Evolutionary conservation across 64 coral and sea anemone genomes (phyloP).

Genomic region (Pachyseris speciosa): DNA sequence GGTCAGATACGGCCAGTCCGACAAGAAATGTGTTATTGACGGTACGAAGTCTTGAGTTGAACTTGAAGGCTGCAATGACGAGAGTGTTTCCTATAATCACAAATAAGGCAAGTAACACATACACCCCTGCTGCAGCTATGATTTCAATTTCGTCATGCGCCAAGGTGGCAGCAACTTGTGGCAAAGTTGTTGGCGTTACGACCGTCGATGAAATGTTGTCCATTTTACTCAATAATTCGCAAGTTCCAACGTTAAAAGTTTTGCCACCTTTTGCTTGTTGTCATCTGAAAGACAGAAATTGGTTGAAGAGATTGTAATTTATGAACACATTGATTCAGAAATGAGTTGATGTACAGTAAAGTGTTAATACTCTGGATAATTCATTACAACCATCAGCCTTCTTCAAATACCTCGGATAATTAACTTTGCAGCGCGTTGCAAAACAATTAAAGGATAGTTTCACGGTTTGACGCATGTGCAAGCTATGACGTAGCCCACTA

Average conservation of each 20-base stretch:
- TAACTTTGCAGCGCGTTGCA: not conserved
- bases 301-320: not conserved
- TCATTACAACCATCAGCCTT: not conserved
- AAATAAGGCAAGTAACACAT: constrained; percentile 50
- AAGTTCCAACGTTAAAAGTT: not conserved
- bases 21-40: constrained; percentile 82
- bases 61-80: constrained; percentile 67
- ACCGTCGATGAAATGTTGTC: not conserved
- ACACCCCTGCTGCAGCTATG: constrained; percentile 42
- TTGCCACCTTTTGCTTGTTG: not conserved
- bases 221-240: not conserved
- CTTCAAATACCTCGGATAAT: not conserved
- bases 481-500: too few species aligned
- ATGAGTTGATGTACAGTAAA: not conserved
- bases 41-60: constrained; percentile 55
- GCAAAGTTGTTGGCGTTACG: not conserved
- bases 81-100: constrained; percentile 75
- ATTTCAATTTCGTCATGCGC: constrained; percentile 43
- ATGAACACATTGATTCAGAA: constrained; percentile 9
- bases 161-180: not conserved
- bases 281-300: not conserved
- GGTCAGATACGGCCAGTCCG: constrained; percentile 81
- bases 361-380: not conserved
- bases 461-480: too few species aligned
- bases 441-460: not conserved